Evolutionary conservation across 2,113 vertebrate species (phyloP).

Genomic region (Cyphomyrus discorhynchus): DNA sequence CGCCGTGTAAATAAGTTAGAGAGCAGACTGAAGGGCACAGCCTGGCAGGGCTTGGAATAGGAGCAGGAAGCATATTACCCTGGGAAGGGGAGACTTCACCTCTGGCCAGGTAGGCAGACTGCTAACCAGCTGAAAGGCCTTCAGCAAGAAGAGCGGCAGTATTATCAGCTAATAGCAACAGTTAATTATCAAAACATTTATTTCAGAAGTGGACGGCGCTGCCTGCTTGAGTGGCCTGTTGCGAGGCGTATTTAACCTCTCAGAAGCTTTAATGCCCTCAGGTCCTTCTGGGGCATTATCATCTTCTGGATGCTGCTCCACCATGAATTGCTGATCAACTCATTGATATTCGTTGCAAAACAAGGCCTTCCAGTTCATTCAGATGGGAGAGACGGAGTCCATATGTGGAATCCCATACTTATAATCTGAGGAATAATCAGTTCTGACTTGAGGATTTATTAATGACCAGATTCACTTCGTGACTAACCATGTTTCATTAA

Average conservation of each 20-base stretch:
- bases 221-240: background rate
- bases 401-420: background rate
- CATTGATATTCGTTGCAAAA: constrained; percentile 16
- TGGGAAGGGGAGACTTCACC: background rate
- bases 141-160: background rate
- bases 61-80: background rate
- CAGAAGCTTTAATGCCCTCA: constrained; percentile 1
- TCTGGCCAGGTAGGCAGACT: constrained; percentile 26
- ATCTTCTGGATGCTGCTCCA: constrained; percentile 13
- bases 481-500: background rate
- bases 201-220: background rate
- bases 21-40: background rate
- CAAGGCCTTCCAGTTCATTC: background rate
- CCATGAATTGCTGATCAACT: background rate
- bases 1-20: background rate
- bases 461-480: background rate
- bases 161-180: background rate
- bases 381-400: background rate
- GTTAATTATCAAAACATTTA: background rate
- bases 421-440: background rate
- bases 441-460: background rate
- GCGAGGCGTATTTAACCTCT: constrained; percentile 25
- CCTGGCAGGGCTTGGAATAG: background rate
- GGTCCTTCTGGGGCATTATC: constrained; percentile 9
- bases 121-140: constrained; percentile 38